A percentile compares a stretch with the other conserved stretches of the same genome.
Conservation (phyloP, 2,797 vertebrate species). For the Florisuga fusca region DNA sequence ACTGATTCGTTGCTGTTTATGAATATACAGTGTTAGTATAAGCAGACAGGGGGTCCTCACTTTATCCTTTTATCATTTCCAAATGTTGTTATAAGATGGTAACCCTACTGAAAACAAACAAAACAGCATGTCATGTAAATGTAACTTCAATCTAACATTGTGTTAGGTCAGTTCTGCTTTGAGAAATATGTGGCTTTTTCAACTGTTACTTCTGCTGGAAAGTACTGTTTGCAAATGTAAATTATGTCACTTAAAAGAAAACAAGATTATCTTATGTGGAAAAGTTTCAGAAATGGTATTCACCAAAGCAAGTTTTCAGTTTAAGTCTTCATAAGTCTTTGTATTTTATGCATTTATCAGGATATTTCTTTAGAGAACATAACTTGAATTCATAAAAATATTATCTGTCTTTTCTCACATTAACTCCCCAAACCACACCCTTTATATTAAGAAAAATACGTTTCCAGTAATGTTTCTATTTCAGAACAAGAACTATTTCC, state of each 20-base stretch:
- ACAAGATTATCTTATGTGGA: background rate
- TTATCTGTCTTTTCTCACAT: background rate
- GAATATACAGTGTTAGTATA: conserved; percentile 54
- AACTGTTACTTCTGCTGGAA: conserved; percentile 38
- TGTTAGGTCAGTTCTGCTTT: conserved; percentile 23
- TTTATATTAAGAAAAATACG: background rate
- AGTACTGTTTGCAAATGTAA: conserved; percentile 37
- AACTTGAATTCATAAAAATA: background rate
- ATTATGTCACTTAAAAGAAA: conserved; percentile 16
- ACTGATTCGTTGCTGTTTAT: conserved; percentile 54
- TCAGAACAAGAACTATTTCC: background rate
- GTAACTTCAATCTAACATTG: conserved; percentile 48
- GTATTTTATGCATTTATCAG: background rate
- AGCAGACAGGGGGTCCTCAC: conserved; percentile 59
- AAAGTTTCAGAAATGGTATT: background rate
- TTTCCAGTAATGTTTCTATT: background rate
- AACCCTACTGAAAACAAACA: conserved; percentile 71
- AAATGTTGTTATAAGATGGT: conserved; percentile 67
- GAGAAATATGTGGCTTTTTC: conserved; percentile 61
- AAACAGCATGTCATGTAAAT: conserved; percentile 64
- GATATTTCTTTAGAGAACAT: background rate
- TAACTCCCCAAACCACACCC: background rate
- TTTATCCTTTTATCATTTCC: conserved; percentile 73
- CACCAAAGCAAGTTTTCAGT: background rate
- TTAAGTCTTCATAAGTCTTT: background rate